Base-by-base conservation (phyloP, 2,113 vertebrate genomes). In the Silurus meridionalis region DNA sequence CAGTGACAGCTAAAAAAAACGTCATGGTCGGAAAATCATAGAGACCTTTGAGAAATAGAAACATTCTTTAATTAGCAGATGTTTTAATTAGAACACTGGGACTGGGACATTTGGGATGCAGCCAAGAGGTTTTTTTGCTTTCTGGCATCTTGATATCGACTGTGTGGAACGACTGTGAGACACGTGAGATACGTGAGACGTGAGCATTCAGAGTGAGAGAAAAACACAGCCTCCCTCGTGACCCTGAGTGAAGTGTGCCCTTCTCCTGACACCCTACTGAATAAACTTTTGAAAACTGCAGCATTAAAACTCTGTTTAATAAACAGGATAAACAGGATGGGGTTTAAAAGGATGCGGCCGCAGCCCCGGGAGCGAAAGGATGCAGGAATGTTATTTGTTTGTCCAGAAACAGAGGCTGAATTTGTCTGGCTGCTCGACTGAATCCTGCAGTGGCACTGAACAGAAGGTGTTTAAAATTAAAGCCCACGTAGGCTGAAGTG, bases 281-380 rank as follows among this genome's bases (percentile, higher is more conserved):
- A 93, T 89, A 93, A 95, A 93, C 94, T 93, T 94, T 95, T 94
- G 89, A 88, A 92, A 92, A 75, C 75, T 48, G 60, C 90, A 81
- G 90, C 91, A 89, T 92, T 94, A 91, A 93, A 92, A 89, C 91
- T 74, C 80, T 86, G 78, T 67, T 91, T 82, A 89, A 89, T 91
- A 92, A 92, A 93, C 90, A 86, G 80, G 90, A 89, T 91, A 92
- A 92, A 93, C 90, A 86, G 80, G 90, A 52, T 57, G 55, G 67
- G 85, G 84, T 89, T 90, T 66, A 89, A 88, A 64, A 89, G 91
- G 83, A 85, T 91, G 86, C 86, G 86, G 86, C 88, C 89, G 81
- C 71, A 86, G 89, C 88, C 85, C n/a, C 69, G 85, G 37, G 90
- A 90, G 52, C 75, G 90, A 90, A 86, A 85, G 72, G 77, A 28